phyloP scores from a whole-genome alignment of 2,113 vertebrate genomes.

The Centropus bengalensis region DNA sequence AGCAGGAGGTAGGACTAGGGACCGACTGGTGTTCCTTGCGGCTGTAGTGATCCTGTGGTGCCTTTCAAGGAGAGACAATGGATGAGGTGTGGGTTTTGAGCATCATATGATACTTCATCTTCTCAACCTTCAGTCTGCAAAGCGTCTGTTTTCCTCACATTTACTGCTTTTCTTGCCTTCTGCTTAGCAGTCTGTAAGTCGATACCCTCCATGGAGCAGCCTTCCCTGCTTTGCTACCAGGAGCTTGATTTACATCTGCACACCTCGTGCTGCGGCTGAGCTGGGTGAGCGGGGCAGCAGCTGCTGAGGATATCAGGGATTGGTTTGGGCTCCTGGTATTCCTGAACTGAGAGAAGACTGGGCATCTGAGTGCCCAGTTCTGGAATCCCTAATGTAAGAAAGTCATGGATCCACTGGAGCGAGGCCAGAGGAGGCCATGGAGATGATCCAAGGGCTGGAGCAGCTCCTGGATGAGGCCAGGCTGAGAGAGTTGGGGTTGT shows the following conservation, averaged over 20 bases:
- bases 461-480: no score
- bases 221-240: not conserved
- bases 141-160: not conserved
- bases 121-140: not conserved
- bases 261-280: not conserved
- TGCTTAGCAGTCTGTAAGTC: not conserved
- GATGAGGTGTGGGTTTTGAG: not conserved
- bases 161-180: not conserved
- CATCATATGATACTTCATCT: not conserved
- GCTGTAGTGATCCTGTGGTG: not conserved
- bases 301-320: not conserved
- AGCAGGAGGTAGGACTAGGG: not conserved
- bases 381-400: no score
- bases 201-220: not conserved
- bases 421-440: no score
- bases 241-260: not conserved
- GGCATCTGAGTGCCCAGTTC: not conserved
- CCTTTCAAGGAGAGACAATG: not conserved
- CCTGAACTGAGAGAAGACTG: not conserved
- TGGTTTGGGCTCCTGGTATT: not conserved
- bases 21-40: not conserved
- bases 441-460: no score
- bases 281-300: not conserved
- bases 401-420: no score
- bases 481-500: no score